Evolutionary conservation across 2,888 invertebrate genomes (phyloP).

Genomic region (Cylindroiulus punctatus): DNA sequence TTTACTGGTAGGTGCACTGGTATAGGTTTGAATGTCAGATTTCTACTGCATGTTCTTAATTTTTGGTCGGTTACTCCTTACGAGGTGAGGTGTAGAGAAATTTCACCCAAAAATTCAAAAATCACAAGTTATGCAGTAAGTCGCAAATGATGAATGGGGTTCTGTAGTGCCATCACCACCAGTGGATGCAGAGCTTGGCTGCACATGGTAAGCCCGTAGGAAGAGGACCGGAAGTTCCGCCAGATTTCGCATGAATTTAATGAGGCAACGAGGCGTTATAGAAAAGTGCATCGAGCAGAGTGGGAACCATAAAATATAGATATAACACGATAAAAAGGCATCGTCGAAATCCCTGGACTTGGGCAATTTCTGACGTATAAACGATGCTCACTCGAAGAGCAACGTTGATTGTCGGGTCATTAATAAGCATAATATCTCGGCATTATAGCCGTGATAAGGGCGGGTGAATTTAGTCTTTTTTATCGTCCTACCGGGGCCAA

Average conservation of each 20-base stretch:
- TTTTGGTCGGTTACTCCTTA: too few species aligned
- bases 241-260: neutral
- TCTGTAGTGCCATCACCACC: too few species aligned
- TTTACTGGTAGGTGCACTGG: too few species aligned
- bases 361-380: slow-evolving; percentile 15
- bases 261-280: neutral
- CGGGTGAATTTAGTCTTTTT: slow-evolving; percentile 3
- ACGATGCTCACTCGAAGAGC: neutral
- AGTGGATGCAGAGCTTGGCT: neutral
- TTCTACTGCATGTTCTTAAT: too few species aligned
- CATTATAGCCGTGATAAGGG: slow-evolving; percentile 14
- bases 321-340: neutral
- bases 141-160: too few species aligned
- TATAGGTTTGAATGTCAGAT: too few species aligned
- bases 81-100: too few species aligned
- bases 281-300: neutral
- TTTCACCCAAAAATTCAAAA: too few species aligned
- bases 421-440: slow-evolving; percentile 26
- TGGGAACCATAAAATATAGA: neutral
- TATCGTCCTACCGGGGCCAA: slow-evolving; percentile 2
- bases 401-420: slow-evolving; percentile 23
- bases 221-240: neutral
- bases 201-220: neutral
- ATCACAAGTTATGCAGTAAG: too few species aligned
- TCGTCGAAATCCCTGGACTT: slow-evolving; percentile 26